Percentiles rank a stretch among this genome's conserved stretches.
Evolutionary conservation across 2,888 invertebrate species (phyloP).

Genomic region (Eupithecia insigniata): DNA sequence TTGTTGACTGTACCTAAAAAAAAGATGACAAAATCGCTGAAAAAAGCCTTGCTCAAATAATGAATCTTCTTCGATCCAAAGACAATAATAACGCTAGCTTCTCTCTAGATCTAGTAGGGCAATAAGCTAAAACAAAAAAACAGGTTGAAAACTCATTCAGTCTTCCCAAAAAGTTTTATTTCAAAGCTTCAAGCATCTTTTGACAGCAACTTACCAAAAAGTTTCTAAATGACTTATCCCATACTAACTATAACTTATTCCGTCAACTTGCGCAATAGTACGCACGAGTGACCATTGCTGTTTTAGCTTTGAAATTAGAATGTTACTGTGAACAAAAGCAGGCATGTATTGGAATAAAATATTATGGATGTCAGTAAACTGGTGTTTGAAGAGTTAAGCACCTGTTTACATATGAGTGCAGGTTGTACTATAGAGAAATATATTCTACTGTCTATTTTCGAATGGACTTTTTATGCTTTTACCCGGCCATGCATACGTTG

Average conservation of each 20-base stretch:
- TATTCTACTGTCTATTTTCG: background rate
- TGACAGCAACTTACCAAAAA: slow-evolving; percentile 6
- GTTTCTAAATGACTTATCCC: slow-evolving; percentile 21
- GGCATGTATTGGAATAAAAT: slow-evolving; percentile 37
- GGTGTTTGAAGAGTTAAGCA: slow-evolving; percentile 63
- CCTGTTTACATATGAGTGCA: slow-evolving; percentile 73
- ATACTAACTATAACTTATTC: slow-evolving; percentile 22
- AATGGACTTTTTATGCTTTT: background rate
- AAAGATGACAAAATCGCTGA: background rate
- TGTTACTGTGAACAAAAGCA: background rate
- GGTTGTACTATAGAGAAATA: background rate
- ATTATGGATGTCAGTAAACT: slow-evolving; percentile 76
- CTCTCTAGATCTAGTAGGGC: no score
- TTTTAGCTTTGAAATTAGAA: background rate
- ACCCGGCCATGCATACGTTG: background rate
- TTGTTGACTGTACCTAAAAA: background rate
- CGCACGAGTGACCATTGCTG: slow-evolving; percentile 46
- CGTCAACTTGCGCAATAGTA: slow-evolving; percentile 65
- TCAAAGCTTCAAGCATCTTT: background rate
- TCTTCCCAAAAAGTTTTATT: background rate
- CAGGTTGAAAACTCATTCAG: background rate
- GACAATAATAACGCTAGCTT: no score
- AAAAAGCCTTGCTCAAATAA: background rate
- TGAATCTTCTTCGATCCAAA: background rate
- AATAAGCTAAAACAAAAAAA: background rate